Conservation (phyloP, 2,113 vertebrate genomes). For the Symphodus melops region DNA sequence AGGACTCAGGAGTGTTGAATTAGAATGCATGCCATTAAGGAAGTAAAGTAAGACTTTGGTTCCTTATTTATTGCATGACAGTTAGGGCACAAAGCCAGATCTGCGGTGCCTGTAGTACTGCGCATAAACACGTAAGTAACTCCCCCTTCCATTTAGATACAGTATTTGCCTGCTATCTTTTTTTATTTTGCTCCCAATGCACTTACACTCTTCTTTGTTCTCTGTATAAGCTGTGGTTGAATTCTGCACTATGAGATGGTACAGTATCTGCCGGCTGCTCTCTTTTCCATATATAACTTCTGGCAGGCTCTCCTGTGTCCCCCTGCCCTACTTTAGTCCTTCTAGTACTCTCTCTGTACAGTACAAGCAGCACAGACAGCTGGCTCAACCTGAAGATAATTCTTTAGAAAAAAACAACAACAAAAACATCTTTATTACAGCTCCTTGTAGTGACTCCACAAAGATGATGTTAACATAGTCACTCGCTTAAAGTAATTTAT, state of each 20-base stretch:
- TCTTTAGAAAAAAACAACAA: no score
- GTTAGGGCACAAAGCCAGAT: conserved; percentile 47
- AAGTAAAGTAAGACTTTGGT: conserved; percentile 48
- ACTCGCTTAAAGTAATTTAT: not conserved
- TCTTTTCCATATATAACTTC: conserved; percentile 61
- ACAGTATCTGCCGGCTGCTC: conserved; percentile 39
- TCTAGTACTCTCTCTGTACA: not conserved
- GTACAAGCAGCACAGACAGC: not conserved
- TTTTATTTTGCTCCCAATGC: conserved; percentile 8
- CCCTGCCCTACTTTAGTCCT: conserved; percentile 65
- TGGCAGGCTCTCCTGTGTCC: conserved; percentile 51
- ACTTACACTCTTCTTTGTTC: not conserved
- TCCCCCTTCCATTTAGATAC: not conserved
- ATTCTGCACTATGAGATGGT: conserved; percentile 17
- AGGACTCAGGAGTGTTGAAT: not conserved
- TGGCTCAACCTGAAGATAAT: not conserved
- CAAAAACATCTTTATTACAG: not conserved
- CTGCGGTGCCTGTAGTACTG: not conserved
- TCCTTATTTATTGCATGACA: conserved; percentile 63
- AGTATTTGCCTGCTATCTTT: conserved; percentile 28
- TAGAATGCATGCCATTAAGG: conserved; percentile 36
- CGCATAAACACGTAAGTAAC: no score
- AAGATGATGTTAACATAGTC: not conserved
- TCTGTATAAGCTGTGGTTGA: conserved; percentile 7
- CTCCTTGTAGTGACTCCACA: not conserved